phyloP scores from a whole-genome alignment of 1,140 invertebrate species.

The Apocrypta bakeri region DNA sequence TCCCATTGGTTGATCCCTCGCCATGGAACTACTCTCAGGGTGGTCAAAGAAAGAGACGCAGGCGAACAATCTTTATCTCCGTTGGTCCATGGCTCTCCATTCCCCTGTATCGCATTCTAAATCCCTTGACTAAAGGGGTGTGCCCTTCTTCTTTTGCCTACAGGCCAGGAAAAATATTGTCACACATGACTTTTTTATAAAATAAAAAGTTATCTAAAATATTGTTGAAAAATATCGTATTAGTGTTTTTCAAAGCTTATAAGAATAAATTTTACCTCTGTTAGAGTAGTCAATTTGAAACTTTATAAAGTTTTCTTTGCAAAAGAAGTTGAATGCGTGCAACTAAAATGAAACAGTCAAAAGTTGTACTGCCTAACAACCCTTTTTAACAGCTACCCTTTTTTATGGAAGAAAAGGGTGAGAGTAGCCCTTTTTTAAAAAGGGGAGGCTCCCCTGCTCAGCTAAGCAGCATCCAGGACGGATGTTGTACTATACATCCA shows the following conservation, averaged over 20 bases:
- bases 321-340: not conserved
- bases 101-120: slow-evolving; percentile 57
- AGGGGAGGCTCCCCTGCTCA: slow-evolving; percentile 48
- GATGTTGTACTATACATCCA: not conserved
- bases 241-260: not conserved
- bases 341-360: slow-evolving; percentile 48
- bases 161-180: slow-evolving; percentile 52
- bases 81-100: slow-evolving; percentile 56
- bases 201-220: not conserved
- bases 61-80: slow-evolving; percentile 45
- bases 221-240: not conserved
- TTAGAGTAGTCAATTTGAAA: not conserved
- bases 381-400: slow-evolving; percentile 67
- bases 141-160: slow-evolving; percentile 47
- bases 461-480: slow-evolving; percentile 25
- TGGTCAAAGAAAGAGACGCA: slow-evolving; percentile 56
- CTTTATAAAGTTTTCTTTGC: slow-evolving; percentile 20
- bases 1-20: slow-evolving; percentile 55
- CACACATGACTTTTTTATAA: slow-evolving; percentile 11
- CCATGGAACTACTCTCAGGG: slow-evolving; percentile 54
- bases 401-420: slow-evolving; percentile 66
- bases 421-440: slow-evolving; percentile 61
- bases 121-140: slow-evolving; percentile 57
- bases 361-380: slow-evolving; percentile 57
- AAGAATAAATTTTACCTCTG: slow-evolving; percentile 36